Evolutionary conservation across 2,888 invertebrate genomes (phyloP).

Genomic region (Hedya salicella): DNA sequence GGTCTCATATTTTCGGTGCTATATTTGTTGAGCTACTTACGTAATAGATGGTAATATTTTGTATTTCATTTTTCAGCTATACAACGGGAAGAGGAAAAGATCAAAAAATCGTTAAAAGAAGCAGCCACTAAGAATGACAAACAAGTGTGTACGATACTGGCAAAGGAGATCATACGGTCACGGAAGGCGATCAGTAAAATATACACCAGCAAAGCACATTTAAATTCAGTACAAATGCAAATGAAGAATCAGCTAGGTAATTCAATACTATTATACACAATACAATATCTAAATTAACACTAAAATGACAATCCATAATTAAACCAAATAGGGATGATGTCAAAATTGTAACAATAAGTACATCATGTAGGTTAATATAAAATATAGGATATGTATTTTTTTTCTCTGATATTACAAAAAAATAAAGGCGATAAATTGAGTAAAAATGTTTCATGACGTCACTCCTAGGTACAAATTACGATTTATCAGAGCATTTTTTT

Average conservation of each 20-base stretch:
- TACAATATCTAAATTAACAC: too few relatives aligned
- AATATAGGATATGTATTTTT: too few relatives aligned
- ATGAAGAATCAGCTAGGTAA: conserved; percentile 99
- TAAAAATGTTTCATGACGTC: too few relatives aligned
- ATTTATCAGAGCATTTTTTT: too few relatives aligned
- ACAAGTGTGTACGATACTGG: conserved; percentile 96
- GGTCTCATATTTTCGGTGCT: background rate
- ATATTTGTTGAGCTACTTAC: background rate
- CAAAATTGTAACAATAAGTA: too few relatives aligned
- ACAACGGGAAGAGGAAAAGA: conserved; percentile 98
- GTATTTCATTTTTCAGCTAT: conserved; percentile 87
- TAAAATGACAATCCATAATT: too few relatives aligned
- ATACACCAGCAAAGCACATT: conserved; percentile 97
- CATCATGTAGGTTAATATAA: too few relatives aligned
- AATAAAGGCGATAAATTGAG: too few relatives aligned
- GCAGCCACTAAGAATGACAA: conserved; percentile 97
- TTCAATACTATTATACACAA: background rate
- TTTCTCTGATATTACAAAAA: too few relatives aligned
- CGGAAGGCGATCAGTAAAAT: conserved; percentile 95
- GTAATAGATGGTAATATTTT: background rate
- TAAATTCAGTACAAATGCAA: conserved; percentile 97
- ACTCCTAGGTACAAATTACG: too few relatives aligned
- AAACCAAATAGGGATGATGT: too few relatives aligned
- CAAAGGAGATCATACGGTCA: conserved; percentile 96
- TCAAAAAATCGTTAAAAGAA: conserved; percentile 96